Percentiles rank a stretch among this genome's conserved stretches.
Conservation (phyloP, 1,140 invertebrate genomes). For the Lepidurus apus region DNA sequence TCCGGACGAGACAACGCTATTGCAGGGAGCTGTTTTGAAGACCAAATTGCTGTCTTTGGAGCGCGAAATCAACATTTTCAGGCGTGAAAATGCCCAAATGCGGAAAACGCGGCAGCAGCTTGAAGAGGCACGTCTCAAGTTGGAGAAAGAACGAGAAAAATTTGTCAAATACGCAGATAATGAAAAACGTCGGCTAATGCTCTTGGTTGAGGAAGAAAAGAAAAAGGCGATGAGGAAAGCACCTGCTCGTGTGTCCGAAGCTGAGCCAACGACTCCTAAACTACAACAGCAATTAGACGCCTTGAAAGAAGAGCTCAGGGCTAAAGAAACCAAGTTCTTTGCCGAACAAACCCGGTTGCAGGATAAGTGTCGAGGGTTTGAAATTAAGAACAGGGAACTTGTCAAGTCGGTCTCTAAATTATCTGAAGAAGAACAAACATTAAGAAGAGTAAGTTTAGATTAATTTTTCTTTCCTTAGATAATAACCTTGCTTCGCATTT, state of each 20-base stretch:
- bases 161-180: constrained; percentile 31
- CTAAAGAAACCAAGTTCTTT: constrained; percentile 33
- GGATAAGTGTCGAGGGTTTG: constrained; percentile 28
- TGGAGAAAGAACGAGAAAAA: constrained; percentile 32
- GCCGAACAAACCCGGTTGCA: constrained; percentile 29
- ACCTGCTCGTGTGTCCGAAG: background rate
- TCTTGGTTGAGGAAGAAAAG: constrained; percentile 28
- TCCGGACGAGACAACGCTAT: constrained; percentile 7
- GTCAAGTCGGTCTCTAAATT: constrained; percentile 23
- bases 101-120: constrained; percentile 29
- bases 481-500: background rate
- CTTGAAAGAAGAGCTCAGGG: constrained; percentile 27
- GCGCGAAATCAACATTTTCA: constrained; percentile 30
- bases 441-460: constrained; percentile 23
- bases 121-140: constrained; percentile 29
- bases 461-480: background rate
- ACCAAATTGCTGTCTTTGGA: constrained; percentile 24
- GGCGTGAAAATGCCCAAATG: constrained; percentile 27
- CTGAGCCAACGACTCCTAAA: background rate
- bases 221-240: constrained; percentile 25
- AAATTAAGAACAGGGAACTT: constrained; percentile 26
- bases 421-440: constrained; percentile 30
- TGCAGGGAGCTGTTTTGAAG: constrained; percentile 24
- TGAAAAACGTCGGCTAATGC: constrained; percentile 30
- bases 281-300: constrained; percentile 25